Evolutionary conservation across 92 coral and sea anemone genomes (phyloP), one percentile per base, ranked within the genome.

Genomic region (Isaurus tuberculatus): DNA sequence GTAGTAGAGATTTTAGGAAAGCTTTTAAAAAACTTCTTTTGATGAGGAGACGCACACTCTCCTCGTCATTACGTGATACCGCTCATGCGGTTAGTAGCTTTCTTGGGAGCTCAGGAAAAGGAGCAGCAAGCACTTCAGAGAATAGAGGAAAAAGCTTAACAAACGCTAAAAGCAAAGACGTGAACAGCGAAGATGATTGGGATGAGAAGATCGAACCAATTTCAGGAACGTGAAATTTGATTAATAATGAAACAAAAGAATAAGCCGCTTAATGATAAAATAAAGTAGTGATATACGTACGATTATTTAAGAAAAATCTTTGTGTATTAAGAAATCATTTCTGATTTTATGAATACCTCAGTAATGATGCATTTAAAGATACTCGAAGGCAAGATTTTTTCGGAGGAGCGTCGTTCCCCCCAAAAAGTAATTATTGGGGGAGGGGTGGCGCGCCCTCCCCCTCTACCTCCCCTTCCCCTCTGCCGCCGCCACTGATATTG

Each of bases 1-100:
- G 97, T 68, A 96, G 94, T 80, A 90, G 80, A 27, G 96, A 96
- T 40, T 96, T 96, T 53, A 83, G 98, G 57, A 90, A 87, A 17
- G 98, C 94, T 0, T 96, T 96, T 70, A 53, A 80, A 13, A 88
- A 88, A 64, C 88, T 96, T 0, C 42, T 92, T 29, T 13, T 83
- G 60, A 79, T 86, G 37, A 81, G 86, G 72, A 71, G 85, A 23
- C 65, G 83, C 72, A 89, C 51, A 14, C 42, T 89, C 5, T 77
- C 92, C 11, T 28, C 79, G n/a, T 85, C 90, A 20, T 29, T 85
- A 30, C 89, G 90, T 15, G 80, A 80, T 1, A 77, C 67, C n/a
- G 27, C 58, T 36, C 51, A 26, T 17, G 69, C 70, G 6, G 33
- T 77, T n/a, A 51, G 53, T 19, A 34, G 48, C 25, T 22, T 60